Conservation (phyloP, 2,797 vertebrate genomes). For the Hippocampus kuda region DNA sequence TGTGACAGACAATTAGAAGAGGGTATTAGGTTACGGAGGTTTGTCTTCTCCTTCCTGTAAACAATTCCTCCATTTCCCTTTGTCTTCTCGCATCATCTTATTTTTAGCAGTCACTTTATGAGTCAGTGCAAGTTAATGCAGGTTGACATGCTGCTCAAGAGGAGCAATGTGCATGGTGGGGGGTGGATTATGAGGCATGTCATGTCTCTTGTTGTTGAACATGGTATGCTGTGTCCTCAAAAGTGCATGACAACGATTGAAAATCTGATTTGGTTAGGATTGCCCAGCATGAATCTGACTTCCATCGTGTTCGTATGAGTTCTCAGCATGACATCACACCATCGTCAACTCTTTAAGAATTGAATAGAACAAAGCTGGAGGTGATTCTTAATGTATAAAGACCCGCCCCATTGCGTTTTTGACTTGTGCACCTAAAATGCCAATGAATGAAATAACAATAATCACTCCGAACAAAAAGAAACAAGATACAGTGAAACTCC, state of each 20-base stretch:
- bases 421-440: too few relatives aligned
- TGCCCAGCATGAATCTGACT: neutral
- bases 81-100: constrained; percentile 25
- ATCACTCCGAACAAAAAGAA: too few relatives aligned
- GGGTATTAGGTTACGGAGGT: constrained; percentile 11
- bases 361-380: too few relatives aligned
- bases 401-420: too few relatives aligned
- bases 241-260: neutral
- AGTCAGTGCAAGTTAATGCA: constrained; percentile 44
- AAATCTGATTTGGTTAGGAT: neutral
- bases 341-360: neutral
- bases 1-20: constrained; percentile 1
- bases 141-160: constrained; percentile 32
- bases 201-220: neutral
- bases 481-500: too few relatives aligned
- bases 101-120: constrained; percentile 43
- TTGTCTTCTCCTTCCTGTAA: neutral
- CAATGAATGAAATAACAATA: too few relatives aligned
- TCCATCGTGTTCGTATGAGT: neutral
- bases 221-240: neutral
- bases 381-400: too few relatives aligned
- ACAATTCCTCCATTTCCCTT: constrained; percentile 6
- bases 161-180: neutral
- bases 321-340: neutral
- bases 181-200: neutral